These are phyloP conservation scores for Neoarius graeffei DNA, from an alignment of 2,113 vertebrate species.

Conservation along the genomic window DNA sequence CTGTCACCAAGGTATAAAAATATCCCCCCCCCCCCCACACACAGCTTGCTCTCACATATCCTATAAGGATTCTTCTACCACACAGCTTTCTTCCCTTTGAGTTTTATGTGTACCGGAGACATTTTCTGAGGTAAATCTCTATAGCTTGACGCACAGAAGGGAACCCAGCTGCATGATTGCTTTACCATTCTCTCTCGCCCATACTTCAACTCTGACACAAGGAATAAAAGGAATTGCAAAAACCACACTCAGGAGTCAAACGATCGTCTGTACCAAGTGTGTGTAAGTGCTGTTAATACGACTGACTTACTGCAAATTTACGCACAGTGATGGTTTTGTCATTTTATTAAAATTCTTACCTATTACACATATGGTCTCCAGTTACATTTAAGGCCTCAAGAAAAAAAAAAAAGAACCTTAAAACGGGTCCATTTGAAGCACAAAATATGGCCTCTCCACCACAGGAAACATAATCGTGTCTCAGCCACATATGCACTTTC, in stretches of 20 bases:
- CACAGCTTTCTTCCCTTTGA: background rate
- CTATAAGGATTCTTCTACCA: slow-evolving; percentile 1
- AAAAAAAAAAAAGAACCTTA: background rate
- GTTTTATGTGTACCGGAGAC: slow-evolving; percentile 27
- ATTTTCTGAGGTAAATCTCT: slow-evolving; percentile 42
- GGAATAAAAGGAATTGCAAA: background rate
- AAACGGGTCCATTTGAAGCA: background rate
- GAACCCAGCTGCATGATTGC: slow-evolving; percentile 25
- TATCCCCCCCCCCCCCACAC: background rate
- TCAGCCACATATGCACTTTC: slow-evolving; percentile 39
- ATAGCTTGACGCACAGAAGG: slow-evolving; percentile 34
- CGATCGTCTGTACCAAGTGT: background rate
- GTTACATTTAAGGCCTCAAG: background rate
- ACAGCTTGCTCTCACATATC: background rate
- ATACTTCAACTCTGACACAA: slow-evolving; percentile 32
- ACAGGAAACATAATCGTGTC: slow-evolving; percentile 45
- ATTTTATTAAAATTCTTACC: slow-evolving; percentile 26
- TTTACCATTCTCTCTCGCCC: slow-evolving; percentile 27
- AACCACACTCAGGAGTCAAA: slow-evolving; percentile 13
- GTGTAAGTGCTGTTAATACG: slow-evolving; percentile 10
- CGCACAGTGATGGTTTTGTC: slow-evolving; percentile 15
- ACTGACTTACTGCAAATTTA: slow-evolving; percentile 8
- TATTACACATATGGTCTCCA: slow-evolving; percentile 26
- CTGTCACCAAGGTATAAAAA: background rate
- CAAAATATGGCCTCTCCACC: slow-evolving; percentile 36